Evolutionary conservation across 1,140 invertebrate species (phyloP).

Genomic region (Papilio polytes): DNA sequence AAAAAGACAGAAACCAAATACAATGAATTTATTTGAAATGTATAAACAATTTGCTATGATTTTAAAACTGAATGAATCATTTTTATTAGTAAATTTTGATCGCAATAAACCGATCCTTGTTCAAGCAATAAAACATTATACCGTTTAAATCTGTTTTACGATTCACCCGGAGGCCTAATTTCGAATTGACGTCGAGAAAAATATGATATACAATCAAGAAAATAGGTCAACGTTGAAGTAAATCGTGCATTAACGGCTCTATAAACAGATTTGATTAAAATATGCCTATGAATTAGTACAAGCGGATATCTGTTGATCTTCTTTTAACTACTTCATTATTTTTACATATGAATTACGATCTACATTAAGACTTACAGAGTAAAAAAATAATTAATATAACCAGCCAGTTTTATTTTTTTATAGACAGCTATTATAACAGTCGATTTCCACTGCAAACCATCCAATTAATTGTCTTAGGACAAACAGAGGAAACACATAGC

Average conservation of each 20-base stretch:
- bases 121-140: conserved; percentile 26
- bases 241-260: conserved; percentile 24
- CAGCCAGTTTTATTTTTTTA: neutral
- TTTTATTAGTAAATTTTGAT: neutral
- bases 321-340: conserved; percentile 15
- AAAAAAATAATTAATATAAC: no score
- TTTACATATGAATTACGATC: neutral
- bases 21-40: no score
- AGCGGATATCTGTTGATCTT: conserved; percentile 14
- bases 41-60: no score
- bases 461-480: neutral
- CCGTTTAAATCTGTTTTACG: conserved; percentile 23
- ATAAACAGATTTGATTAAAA: conserved; percentile 26
- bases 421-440: neutral
- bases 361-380: no score
- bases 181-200: conserved; percentile 25
- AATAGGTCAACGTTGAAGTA: conserved; percentile 11
- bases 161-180: conserved; percentile 26
- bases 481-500: neutral
- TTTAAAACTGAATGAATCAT: no score
- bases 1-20: no score
- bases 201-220: conserved; percentile 24
- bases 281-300: conserved; percentile 13
- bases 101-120: neutral
- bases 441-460: neutral